Conservation (phyloP, 2,113 vertebrate species). For the Salvelinus namaycush region DNA sequence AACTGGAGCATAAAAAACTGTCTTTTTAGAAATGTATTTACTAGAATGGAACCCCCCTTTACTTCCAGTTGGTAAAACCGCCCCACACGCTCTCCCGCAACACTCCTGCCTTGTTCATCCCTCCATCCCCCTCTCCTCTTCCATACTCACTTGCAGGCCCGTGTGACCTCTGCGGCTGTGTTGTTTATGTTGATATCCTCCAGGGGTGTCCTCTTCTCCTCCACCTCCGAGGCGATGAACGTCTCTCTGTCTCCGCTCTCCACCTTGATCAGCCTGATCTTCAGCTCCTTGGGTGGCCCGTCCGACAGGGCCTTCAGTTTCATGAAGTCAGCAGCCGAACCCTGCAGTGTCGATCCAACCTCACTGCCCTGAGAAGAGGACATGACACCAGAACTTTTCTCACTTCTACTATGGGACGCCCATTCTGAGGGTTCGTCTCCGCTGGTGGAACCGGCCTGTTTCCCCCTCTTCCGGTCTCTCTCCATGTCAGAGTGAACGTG, state of each 20-base stretch:
- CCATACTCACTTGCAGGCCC: slow-evolving; percentile 86
- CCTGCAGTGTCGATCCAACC: slow-evolving; percentile 34
- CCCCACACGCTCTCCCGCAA: no score
- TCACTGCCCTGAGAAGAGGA: slow-evolving; percentile 23
- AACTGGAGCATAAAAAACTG: not conserved
- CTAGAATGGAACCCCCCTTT: no score
- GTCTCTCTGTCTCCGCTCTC: slow-evolving; percentile 90
- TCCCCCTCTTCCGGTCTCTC: slow-evolving; percentile 58
- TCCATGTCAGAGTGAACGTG: slow-evolving; percentile 39
- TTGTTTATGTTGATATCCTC: slow-evolving; percentile 84
- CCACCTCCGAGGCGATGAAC: slow-evolving; percentile 89
- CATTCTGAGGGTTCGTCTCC: slow-evolving; percentile 53
- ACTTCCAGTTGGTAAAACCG: no score
- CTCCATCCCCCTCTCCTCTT: no score
- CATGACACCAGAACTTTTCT: slow-evolving; percentile 11
- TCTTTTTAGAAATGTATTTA: no score
- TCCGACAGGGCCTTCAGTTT: slow-evolving; percentile 85
- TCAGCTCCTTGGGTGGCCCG: slow-evolving; percentile 88
- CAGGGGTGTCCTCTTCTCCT: slow-evolving; percentile 80
- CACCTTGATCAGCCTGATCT: slow-evolving; percentile 91
- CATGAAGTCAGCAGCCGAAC: slow-evolving; percentile 72
- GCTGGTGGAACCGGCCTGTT: slow-evolving; percentile 37
- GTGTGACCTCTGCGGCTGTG: slow-evolving; percentile 80
- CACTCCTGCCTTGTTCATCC: no score
- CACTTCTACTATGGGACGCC: slow-evolving; percentile 36